Evolutionary conservation across 2,888 invertebrate species (phyloP).

Genomic region (Caenorhabditis sinica): DNA sequence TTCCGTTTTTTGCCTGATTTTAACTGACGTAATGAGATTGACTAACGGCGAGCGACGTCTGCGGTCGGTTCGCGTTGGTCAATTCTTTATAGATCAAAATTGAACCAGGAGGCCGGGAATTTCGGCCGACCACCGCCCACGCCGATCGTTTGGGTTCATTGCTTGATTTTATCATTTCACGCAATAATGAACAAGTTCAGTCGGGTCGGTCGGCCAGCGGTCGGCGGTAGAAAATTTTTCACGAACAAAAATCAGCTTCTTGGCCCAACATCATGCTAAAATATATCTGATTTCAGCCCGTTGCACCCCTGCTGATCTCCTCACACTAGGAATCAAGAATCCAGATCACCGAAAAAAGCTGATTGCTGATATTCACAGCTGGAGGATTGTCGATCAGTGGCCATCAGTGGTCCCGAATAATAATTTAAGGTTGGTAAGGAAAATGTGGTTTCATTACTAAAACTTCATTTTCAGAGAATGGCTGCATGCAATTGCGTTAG

Average conservation of each 20-base stretch:
- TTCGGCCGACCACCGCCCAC: too few relatives aligned
- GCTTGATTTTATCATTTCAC: too few relatives aligned
- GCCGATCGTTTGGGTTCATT: too few relatives aligned
- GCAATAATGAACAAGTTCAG: too few relatives aligned
- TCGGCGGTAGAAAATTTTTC: too few relatives aligned
- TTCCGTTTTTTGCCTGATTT: too few relatives aligned
- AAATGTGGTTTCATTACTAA: neutral
- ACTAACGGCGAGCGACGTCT: too few relatives aligned
- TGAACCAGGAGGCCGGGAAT: too few relatives aligned
- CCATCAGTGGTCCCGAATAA: slow-evolving; percentile 68
- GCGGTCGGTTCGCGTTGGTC: too few relatives aligned
- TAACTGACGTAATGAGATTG: too few relatives aligned
- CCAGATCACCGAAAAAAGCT: slow-evolving; percentile 96
- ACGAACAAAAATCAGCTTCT: neutral
- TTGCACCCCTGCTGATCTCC: slow-evolving; percentile 95
- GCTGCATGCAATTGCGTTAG: slow-evolving; percentile 92
- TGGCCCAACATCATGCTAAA: neutral
- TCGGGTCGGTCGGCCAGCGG: too few relatives aligned
- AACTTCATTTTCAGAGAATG: slow-evolving; percentile 87
- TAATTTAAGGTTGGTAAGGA: slow-evolving; percentile 62
- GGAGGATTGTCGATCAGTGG: slow-evolving; percentile 78
- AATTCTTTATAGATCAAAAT: too few relatives aligned
- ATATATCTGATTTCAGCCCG: slow-evolving; percentile 86
- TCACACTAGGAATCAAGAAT: slow-evolving; percentile 92
- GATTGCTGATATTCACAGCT: slow-evolving; percentile 93